A percentile compares a stretch with the other conserved stretches of the same genome.
phyloP scores from a whole-genome alignment of 2,797 vertebrate species.

The Chelon labrosus region DNA sequence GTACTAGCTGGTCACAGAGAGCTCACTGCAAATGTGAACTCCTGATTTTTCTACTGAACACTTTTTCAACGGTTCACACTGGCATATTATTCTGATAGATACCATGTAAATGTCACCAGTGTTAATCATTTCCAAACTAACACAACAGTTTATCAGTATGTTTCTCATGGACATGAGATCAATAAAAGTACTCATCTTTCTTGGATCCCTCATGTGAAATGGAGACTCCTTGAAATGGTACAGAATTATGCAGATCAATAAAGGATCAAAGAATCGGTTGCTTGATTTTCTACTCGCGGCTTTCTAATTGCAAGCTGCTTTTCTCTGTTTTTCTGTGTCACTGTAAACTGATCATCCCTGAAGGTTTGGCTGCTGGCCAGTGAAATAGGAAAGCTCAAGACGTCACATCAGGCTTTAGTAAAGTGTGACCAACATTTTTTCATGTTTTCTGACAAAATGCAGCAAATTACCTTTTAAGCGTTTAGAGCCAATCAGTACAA shows the following conservation, averaged over 20 bases:
- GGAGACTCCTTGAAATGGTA: slow-evolving; percentile 3
- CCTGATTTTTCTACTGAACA: too few species aligned
- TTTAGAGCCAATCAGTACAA: slow-evolving; percentile 9
- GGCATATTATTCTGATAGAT: too few species aligned
- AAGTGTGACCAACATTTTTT: not conserved
- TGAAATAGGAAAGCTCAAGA: not conserved
- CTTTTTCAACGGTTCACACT: too few species aligned
- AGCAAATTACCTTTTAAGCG: slow-evolving; percentile 14
- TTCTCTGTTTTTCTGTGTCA: not conserved
- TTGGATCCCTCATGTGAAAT: slow-evolving; percentile 6
- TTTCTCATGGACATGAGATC: slow-evolving; percentile 43
- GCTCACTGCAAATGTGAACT: not conserved
- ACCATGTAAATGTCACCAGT: not conserved
- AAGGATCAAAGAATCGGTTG: not conserved
- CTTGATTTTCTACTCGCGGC: not conserved
- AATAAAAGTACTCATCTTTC: slow-evolving; percentile 41
- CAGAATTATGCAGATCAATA: not conserved
- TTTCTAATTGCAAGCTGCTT: not conserved
- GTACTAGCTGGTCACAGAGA: not conserved
- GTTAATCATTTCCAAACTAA: slow-evolving; percentile 22
- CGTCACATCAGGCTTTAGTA: not conserved
- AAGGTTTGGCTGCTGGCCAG: not conserved
- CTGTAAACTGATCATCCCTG: not conserved
- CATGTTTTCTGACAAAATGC: not conserved
- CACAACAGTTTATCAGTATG: slow-evolving; percentile 6